Percentiles rank a stretch among this genome's conserved stretches.
Evolutionary conservation across 2,113 vertebrate genomes (phyloP).

Genomic region (Anolis sagrei): DNA sequence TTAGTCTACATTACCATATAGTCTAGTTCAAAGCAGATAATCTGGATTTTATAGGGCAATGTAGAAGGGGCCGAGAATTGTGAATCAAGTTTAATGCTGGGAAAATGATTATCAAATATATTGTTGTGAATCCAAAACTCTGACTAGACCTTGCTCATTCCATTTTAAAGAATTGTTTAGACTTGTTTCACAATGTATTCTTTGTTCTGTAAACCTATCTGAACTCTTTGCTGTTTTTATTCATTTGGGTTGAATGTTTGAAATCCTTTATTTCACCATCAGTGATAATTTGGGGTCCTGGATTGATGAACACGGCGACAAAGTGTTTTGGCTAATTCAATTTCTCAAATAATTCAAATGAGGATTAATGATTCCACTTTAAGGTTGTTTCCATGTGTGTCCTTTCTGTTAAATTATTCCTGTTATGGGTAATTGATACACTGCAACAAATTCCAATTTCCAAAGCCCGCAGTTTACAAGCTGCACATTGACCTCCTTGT

Average conservation of each 20-base stretch:
- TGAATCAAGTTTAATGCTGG: too few relatives aligned
- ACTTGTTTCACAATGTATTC: background rate
- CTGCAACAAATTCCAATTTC: background rate
- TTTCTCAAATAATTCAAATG: too few relatives aligned
- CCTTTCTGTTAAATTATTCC: slow-evolving; percentile 12
- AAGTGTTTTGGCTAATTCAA: background rate
- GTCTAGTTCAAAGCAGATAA: too few relatives aligned
- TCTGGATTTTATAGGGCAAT: too few relatives aligned
- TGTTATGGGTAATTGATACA: background rate
- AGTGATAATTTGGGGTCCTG: background rate
- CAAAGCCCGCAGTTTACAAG: background rate
- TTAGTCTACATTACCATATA: too few relatives aligned
- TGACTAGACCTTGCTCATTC: background rate
- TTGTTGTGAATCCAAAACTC: background rate
- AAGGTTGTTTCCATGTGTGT: background rate
- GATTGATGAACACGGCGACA: background rate
- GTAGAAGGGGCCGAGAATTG: too few relatives aligned
- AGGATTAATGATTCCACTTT: background rate
- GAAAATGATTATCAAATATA: too few relatives aligned
- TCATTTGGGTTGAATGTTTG: background rate
- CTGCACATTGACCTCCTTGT: background rate
- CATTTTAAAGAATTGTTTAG: background rate
- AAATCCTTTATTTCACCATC: background rate
- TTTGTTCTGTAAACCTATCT: background rate
- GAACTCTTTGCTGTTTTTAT: background rate